Percentiles rank a stretch among this genome's conserved stretches.
Conservation (phyloP, 2,113 vertebrate genomes). For the Takifugu flavidus region DNA sequence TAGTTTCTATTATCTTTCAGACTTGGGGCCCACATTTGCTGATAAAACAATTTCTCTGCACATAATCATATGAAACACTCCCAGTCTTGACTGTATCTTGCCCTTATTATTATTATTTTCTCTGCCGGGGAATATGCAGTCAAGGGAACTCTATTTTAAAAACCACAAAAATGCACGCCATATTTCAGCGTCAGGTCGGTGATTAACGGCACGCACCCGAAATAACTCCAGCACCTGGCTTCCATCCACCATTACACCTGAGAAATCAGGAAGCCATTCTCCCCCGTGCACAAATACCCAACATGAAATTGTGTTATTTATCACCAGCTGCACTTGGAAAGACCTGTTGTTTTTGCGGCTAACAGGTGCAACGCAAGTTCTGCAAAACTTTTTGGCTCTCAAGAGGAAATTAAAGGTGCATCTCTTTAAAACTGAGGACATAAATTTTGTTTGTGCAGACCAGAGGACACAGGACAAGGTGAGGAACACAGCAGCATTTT, state of each 20-base stretch:
- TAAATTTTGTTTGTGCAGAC: conserved; percentile 37
- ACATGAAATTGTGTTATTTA: conserved; percentile 67
- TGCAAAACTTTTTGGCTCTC: conserved; percentile 43
- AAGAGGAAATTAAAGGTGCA: conserved; percentile 20
- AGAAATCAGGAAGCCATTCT: conserved; percentile 61
- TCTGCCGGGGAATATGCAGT: conserved; percentile 43
- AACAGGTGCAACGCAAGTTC: conserved; percentile 60
- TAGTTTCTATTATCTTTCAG: conserved; percentile 37
- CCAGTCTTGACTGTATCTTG: conserved; percentile 57
- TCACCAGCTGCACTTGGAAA: conserved; percentile 46
- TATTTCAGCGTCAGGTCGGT: conserved; percentile 61
- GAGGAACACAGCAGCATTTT: background rate
- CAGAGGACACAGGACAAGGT: background rate
- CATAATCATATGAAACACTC: conserved; percentile 33
- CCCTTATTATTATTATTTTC: conserved; percentile 65
- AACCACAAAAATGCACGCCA: conserved; percentile 63
- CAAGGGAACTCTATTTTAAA: conserved; percentile 68
- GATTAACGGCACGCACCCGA: conserved; percentile 66
- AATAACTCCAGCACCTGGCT: conserved; percentile 71
- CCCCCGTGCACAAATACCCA: conserved; percentile 62
- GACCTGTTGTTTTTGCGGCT: conserved; percentile 51
- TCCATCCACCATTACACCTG: conserved; percentile 61
- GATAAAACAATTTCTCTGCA: conserved; percentile 45
- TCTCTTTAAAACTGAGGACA: conserved; percentile 42
- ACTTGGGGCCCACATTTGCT: conserved; percentile 40